Evolutionary conservation across 2,888 invertebrate species (phyloP), one percentile per base, ranked within the genome.

Genomic region (Euzophera pinguis): DNA sequence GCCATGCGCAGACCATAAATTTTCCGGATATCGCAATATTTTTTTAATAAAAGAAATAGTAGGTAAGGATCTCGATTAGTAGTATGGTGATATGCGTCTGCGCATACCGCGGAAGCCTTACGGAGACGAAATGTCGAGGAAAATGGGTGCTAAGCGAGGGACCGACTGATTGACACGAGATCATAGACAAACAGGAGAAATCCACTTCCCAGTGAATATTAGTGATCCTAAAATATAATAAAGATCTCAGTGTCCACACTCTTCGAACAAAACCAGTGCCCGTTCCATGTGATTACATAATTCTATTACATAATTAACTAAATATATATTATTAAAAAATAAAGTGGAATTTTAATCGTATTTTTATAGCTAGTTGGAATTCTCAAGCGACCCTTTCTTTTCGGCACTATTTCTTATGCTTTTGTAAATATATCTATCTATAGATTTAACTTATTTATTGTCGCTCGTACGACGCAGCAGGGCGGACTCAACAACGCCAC

Each of bases 391-490:
- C 69, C 76, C 65, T 71, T 79, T 79, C 72, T 73, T 81, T 84
- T 84, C 74, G 75, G 74, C 82, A 77, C 79, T 78, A 77, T 75
- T 81, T 82, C 80, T 81, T 81, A 80, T 82, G 82, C 84, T 87
- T 85, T 87, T 90, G 89, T 90, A 90, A 84, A 90, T 90, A 89
- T 84, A 78, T 78, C 62, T 73, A 61, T 84, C 62, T 73, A 61
- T 84, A 87, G 72, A 73, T 70, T 76, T 88, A 84, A 90, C 79
- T 90, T 84, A 90, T 90, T 90, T 88, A 89, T 89, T 68, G 74
- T 74, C 73, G 56, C 53, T 53, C 53, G 53, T 71, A 69, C 62
- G 66, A 67, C 58, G 64, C 60, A 53, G 47, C 32, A 39, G 43
- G 51, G 50, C 16, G 29, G 41, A 41, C 61, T 69, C 62, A 61